phyloP scores from a whole-genome alignment of 1,140 invertebrate genomes.

The Ladona fulva region DNA sequence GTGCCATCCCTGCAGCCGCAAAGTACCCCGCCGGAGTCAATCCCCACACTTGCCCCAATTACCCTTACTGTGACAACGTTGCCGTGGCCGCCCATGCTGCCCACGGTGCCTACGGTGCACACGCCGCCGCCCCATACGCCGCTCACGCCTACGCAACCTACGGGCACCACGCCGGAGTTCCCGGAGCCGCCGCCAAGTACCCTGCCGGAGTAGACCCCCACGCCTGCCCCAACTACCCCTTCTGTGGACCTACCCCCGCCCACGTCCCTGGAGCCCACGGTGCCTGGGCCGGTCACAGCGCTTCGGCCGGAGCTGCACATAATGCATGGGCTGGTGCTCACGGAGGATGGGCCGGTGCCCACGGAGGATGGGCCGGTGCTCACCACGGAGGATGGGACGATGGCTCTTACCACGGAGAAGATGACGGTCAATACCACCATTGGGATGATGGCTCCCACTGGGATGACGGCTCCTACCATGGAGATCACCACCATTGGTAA shows the following conservation, averaged over 20 bases:
- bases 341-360: background rate
- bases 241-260: slow-evolving; percentile 33
- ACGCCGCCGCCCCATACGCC: slow-evolving; percentile 16
- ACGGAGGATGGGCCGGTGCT: background rate
- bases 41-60: slow-evolving; percentile 22
- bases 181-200: slow-evolving; percentile 29
- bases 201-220: slow-evolving; percentile 43
- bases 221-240: slow-evolving; percentile 49
- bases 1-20: slow-evolving; percentile 32
- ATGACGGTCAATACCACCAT: no score
- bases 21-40: slow-evolving; percentile 22
- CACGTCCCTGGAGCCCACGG: background rate
- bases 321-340: background rate
- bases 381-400: background rate
- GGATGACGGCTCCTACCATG: background rate
- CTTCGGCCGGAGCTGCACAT: slow-evolving; percentile 21
- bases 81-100: background rate
- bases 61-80: slow-evolving; percentile 23
- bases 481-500: background rate
- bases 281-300: slow-evolving; percentile 20
- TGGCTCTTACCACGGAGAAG: background rate
- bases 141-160: slow-evolving; percentile 21
- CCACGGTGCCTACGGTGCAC: no score
- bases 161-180: slow-evolving; percentile 28
- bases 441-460: background rate